phyloP scores from a whole-genome alignment of 1,140 invertebrate species.

The Propsilocerus akamusi region DNA sequence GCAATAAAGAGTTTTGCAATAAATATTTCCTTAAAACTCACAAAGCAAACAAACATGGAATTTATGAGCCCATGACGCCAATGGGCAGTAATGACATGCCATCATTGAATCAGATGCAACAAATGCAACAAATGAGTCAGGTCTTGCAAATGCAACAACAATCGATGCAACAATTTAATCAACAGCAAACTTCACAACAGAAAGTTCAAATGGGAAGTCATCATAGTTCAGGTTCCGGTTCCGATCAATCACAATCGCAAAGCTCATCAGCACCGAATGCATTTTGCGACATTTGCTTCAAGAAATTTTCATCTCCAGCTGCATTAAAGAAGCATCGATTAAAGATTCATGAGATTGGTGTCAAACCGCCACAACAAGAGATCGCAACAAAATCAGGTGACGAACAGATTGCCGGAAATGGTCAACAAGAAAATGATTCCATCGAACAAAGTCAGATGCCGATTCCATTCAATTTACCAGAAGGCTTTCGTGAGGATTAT shows the following conservation, averaged over 20 bases:
- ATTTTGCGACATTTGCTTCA: constrained; percentile 29
- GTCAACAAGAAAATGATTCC: constrained; percentile 4
- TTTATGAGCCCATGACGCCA: constrained; percentile 45
- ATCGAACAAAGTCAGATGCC: neutral
- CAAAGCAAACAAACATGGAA: constrained; percentile 87
- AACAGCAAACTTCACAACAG: constrained; percentile 7
- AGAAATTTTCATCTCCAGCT: constrained; percentile 31
- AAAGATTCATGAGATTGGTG: constrained; percentile 23
- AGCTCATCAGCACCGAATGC: constrained; percentile 15
- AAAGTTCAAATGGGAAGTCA: constrained; percentile 12
- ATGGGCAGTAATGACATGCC: constrained; percentile 13
- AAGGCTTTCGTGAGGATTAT: constrained; percentile 23
- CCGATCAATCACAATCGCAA: no score
- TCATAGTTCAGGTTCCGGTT: constrained; percentile 13
- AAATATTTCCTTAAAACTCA: constrained; percentile 99
- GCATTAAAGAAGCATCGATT: constrained; percentile 29
- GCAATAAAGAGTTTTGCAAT: constrained; percentile 99
- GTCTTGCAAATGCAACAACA: constrained; percentile 7
- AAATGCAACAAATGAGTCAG: constrained; percentile 13
- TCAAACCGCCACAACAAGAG: neutral
- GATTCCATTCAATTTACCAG: constrained; percentile 16
- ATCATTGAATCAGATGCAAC: constrained; percentile 7
- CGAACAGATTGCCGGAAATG: constrained; percentile 3
- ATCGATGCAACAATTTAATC: neutral
- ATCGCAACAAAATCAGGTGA: constrained; percentile 1